Evolutionary conservation across 2,113 vertebrate species (phyloP).

Genomic region (Notiomystis cincta): DNA sequence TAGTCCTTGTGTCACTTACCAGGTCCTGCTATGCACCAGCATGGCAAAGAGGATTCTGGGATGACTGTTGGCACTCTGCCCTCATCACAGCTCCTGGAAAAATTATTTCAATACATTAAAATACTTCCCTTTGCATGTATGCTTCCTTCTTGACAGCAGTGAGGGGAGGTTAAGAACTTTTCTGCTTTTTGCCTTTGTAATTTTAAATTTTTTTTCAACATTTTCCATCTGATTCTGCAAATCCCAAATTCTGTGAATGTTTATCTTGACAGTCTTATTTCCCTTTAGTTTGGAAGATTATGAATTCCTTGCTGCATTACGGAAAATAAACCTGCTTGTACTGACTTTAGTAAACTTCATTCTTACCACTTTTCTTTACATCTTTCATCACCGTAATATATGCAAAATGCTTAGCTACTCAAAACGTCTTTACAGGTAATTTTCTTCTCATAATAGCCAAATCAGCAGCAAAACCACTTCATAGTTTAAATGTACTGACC

Average conservation of each 20-base stretch:
- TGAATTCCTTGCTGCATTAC: constrained; percentile 22
- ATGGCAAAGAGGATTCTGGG: not conserved
- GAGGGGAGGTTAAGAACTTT: constrained; percentile 30
- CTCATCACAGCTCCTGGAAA: not conserved
- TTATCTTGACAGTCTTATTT: constrained; percentile 44
- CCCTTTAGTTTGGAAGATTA: constrained; percentile 48
- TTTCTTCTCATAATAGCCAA: constrained; percentile 66
- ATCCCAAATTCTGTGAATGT: constrained; percentile 25
- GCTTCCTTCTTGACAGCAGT: not conserved
- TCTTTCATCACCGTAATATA: constrained; percentile 61
- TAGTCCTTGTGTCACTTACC: not conserved
- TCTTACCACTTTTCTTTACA: constrained; percentile 53
- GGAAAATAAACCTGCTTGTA: constrained; percentile 58
- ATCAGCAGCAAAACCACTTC: constrained; percentile 63
- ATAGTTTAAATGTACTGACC: constrained; percentile 53
- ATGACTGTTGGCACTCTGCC: not conserved
- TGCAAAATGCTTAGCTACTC: constrained; percentile 67
- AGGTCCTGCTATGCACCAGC: not conserved
- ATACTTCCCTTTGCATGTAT: not conserved
- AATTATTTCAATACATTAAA: not conserved
- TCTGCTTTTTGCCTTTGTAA: not conserved
- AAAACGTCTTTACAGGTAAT: constrained; percentile 68
- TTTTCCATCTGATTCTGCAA: constrained; percentile 55
- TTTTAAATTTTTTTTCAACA: not conserved
- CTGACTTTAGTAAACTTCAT: constrained; percentile 63